Evolutionary conservation across 2,888 invertebrate genomes (phyloP).

Genomic region (Rhamnusium bicolor): DNA sequence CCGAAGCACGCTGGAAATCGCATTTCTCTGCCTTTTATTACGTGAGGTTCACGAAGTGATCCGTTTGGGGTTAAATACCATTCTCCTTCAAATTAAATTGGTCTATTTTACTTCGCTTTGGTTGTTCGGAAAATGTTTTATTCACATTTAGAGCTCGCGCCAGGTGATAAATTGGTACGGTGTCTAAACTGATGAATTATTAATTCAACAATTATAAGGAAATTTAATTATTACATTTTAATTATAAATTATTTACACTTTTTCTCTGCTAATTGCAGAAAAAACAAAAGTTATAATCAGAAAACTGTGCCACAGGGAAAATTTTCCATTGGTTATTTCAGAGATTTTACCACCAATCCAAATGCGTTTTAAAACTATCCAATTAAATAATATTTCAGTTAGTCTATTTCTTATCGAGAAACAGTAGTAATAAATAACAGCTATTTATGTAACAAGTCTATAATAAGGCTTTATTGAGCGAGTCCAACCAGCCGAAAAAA

Average conservation of each 20-base stretch:
- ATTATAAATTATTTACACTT: conserved; percentile 9
- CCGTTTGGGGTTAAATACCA: conserved; percentile 33
- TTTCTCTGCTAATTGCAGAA: too few relatives aligned
- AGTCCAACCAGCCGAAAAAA: too few relatives aligned
- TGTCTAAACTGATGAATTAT: conserved; percentile 7
- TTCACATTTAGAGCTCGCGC: conserved; percentile 18
- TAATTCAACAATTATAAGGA: conserved; percentile 5
- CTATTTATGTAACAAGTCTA: too few relatives aligned
- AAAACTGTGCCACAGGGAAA: too few relatives aligned
- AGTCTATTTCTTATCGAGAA: too few relatives aligned
- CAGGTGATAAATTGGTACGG: conserved; percentile 14
- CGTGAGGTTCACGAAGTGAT: conserved; percentile 7
- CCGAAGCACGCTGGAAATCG: conserved; percentile 16
- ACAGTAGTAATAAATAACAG: too few relatives aligned
- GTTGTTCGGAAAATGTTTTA: conserved; percentile 27
- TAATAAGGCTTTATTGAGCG: too few relatives aligned
- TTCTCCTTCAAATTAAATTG: conserved; percentile 33
- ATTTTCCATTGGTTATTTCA: too few relatives aligned
- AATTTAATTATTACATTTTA: background rate
- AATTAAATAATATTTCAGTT: too few relatives aligned
- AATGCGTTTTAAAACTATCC: too few relatives aligned
- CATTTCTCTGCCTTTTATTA: conserved; percentile 28
- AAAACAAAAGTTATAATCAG: too few relatives aligned
- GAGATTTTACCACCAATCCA: too few relatives aligned
- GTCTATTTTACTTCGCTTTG: conserved; percentile 30